These are phyloP conservation scores for Orientallactaga bullata DNA, from an alignment of 2,113 vertebrate species.

Conservation along the genomic window DNA sequence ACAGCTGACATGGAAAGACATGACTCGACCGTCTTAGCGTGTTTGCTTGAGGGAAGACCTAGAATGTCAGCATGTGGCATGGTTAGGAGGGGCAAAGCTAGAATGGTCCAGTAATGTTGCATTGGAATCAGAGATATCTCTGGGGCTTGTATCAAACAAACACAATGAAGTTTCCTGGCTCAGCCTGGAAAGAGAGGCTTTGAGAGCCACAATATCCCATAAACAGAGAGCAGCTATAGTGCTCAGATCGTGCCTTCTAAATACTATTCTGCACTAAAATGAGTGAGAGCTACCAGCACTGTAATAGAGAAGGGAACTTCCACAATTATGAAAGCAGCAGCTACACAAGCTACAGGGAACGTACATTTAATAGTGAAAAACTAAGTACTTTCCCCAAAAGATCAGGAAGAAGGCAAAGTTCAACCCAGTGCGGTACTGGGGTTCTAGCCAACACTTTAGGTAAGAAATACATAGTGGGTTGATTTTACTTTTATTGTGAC, in stretches of 20 bases:
- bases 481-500: background rate
- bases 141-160: background rate
- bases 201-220: background rate
- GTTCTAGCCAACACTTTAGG: background rate
- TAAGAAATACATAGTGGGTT: background rate
- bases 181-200: background rate
- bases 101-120: background rate
- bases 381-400: background rate
- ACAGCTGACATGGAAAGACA: background rate
- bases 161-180: background rate
- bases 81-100: background rate
- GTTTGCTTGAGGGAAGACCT: background rate
- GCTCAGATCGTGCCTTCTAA: background rate
- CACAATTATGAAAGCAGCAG: background rate
- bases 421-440: background rate
- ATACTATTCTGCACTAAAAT: background rate
- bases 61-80: background rate
- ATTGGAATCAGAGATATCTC: background rate
- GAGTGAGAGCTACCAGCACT: background rate
- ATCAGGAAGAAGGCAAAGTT: background rate
- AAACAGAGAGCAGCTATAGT: background rate
- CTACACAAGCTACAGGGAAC: background rate
- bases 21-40: background rate
- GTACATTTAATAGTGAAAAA: background rate
- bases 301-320: background rate